Conservation (phyloP, 2,797 vertebrate species). For the Sebastes ruberrimus region DNA sequence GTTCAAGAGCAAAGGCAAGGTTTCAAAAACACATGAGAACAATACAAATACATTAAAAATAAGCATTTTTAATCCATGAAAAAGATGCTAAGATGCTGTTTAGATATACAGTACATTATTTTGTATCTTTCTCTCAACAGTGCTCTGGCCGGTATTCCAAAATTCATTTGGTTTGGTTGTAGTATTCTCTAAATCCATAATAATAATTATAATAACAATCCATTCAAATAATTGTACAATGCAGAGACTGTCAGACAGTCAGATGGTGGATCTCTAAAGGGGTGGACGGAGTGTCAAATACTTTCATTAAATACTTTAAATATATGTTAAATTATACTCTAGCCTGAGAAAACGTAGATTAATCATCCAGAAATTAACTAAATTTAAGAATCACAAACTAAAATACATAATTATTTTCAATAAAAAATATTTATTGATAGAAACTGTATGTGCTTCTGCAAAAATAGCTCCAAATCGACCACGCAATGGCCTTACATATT, state of each 20-base stretch:
- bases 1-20: not conserved
- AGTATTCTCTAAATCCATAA: not conserved
- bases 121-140: not conserved
- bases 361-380: not conserved
- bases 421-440: not conserved
- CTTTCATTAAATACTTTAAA: not conserved
- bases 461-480: not conserved
- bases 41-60: not conserved
- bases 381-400: not conserved
- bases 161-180: not conserved
- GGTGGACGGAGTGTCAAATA: no score
- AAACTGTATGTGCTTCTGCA: not conserved
- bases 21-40: not conserved
- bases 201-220: no score
- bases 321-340: not conserved
- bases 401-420: not conserved
- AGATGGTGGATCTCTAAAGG: not conserved
- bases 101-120: no score
- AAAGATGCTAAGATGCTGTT: not conserved
- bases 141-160: not conserved
- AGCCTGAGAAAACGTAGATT: not conserved
- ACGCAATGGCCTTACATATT: not conserved
- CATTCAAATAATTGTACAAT: not conserved
- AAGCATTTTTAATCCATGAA: not conserved
- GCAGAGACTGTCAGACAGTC: not conserved